Percentiles rank a stretch among this genome's conserved stretches.
Conservation (phyloP, 2,113 vertebrate species). For the Toxostoma redivivum region DNA sequence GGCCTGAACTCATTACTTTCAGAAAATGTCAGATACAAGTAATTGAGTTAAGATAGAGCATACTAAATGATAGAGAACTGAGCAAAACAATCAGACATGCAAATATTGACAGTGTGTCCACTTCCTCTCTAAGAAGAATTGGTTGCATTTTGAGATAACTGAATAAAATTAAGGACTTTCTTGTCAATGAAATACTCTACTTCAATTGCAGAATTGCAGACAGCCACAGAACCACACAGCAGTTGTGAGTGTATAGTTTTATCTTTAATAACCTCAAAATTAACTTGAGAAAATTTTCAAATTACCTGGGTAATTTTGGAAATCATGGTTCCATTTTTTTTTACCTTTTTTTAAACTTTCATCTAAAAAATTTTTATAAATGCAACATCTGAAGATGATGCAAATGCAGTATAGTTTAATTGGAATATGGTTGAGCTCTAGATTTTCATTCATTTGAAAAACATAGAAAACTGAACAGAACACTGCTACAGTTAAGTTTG, state of each 20-base stretch:
- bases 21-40: neutral
- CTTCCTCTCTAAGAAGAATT: neutral
- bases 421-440: neutral
- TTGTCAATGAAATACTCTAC: neutral
- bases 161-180: neutral
- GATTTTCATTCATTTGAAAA: neutral
- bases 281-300: neutral
- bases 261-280: neutral
- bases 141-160: neutral
- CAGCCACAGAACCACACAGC: neutral
- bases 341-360: neutral
- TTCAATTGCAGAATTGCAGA: neutral
- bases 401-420: neutral
- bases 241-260: neutral
- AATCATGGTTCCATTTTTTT: neutral
- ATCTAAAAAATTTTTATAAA: neutral
- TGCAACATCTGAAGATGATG: neutral
- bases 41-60: neutral
- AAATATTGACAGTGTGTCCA: neutral
- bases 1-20: neutral
- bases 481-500: neutral
- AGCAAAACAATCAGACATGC: neutral
- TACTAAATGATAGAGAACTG: neutral
- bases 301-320: neutral
- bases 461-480: neutral